Evolutionary conservation across 2,888 invertebrate species (phyloP).

Genomic region (Tetrapedia diversipes): DNA sequence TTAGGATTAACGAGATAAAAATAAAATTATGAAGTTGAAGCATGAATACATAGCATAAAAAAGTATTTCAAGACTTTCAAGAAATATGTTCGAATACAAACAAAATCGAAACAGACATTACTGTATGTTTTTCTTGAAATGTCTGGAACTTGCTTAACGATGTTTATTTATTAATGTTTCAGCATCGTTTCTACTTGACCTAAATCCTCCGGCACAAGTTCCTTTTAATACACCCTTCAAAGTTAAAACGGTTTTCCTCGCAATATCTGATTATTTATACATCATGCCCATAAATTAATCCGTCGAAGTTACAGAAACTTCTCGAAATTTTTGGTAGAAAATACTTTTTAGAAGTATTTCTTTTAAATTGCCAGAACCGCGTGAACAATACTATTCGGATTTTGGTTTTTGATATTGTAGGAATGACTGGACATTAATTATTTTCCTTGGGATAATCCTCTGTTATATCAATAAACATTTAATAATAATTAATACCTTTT

Average conservation of each 20-base stretch:
- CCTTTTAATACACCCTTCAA: background rate
- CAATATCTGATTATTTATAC: background rate
- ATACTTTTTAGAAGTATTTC: background rate
- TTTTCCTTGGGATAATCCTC: no score
- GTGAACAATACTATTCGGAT: no score
- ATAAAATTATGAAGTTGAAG: no score
- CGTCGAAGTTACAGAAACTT: background rate
- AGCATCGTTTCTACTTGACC: constrained; percentile 16
- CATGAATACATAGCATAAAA: no score
- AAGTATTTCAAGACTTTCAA: no score
- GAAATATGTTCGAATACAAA: background rate
- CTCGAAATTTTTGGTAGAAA: background rate
- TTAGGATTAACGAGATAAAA: no score
- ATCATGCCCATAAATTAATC: background rate
- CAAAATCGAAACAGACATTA: background rate
- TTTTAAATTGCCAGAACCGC: no score
- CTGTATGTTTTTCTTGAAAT: constrained; percentile 2
- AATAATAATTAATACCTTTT: no score
- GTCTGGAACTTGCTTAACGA: background rate
- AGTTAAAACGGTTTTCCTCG: background rate
- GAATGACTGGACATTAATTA: no score
- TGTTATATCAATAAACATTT: no score
- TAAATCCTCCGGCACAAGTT: background rate
- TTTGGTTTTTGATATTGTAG: no score
- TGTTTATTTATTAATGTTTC: constrained; percentile 27